phyloP scores from a whole-genome alignment of 2,113 vertebrate genomes.

The Loxodonta africana region DNA sequence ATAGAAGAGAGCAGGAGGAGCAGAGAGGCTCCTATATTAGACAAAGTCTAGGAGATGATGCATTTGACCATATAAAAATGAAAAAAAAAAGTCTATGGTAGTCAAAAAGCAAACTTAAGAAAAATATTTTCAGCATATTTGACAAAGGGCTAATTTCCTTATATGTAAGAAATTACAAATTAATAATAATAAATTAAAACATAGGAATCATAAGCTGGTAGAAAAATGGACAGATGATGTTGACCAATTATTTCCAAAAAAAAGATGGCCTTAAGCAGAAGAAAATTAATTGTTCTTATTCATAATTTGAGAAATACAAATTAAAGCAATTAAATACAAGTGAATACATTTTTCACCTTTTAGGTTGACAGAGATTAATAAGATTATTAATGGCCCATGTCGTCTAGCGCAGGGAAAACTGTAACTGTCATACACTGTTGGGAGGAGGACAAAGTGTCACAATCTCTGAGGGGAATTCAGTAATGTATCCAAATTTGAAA shows the following conservation, averaged over 20 bases:
- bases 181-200: not conserved
- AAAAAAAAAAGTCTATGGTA: not conserved
- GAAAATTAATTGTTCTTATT: constrained; percentile 37
- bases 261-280: not conserved
- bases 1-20: not conserved
- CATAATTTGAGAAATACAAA: constrained; percentile 14
- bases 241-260: not conserved
- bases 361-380: not conserved
- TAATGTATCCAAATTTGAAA: not conserved
- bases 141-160: constrained; percentile 21
- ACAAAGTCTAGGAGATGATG: not conserved
- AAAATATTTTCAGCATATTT: constrained; percentile 46
- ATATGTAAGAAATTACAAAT: not conserved
- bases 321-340: not conserved
- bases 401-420: not conserved
- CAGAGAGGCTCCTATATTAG: constrained; percentile 4
- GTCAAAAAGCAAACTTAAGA: not conserved
- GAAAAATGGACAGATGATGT: constrained; percentile 14
- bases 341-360: not conserved
- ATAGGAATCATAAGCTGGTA: not conserved
- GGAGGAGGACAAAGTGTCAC: not conserved
- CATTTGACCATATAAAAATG: not conserved
- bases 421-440: not conserved
- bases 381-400: not conserved
- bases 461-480: not conserved